A percentile compares a stretch with the other conserved stretches of the same genome.
These are phyloP conservation scores for Machimus rusticus DNA, from an alignment of 2,888 invertebrate genomes.

Conservation along the genomic window DNA sequence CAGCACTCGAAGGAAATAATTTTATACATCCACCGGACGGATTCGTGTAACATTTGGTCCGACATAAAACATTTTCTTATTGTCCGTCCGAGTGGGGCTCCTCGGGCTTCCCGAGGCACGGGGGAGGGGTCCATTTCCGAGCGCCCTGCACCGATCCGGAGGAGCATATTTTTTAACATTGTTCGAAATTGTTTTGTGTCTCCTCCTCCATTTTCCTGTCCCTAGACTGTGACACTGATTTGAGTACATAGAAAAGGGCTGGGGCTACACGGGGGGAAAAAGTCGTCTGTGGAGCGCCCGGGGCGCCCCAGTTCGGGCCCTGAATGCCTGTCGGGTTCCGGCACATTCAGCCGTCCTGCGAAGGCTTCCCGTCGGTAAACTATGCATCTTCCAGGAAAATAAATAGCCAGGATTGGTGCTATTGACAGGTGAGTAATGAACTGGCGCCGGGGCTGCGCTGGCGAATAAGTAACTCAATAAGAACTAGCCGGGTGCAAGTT, in stretches of 20 bases:
- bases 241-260: not conserved
- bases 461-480: constrained; percentile 36
- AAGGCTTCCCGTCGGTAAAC: constrained; percentile 9
- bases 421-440: constrained; percentile 43
- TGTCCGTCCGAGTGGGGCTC: not conserved
- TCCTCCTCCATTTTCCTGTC: constrained; percentile 32
- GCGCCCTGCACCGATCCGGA: not conserved
- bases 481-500: not conserved
- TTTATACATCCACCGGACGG: constrained; percentile 39
- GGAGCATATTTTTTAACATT: constrained; percentile 27
- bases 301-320: not conserved
- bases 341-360: not conserved
- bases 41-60: constrained; percentile 38
- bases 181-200: constrained; percentile 40
- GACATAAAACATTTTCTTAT: constrained; percentile 42
- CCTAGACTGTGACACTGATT: constrained; percentile 10
- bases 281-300: not conserved
- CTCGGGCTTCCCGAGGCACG: not conserved
- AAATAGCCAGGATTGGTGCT: constrained; percentile 38
- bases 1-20: constrained; percentile 40
- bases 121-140: not conserved
- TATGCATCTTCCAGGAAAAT: constrained; percentile 25
- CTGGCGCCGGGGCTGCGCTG: constrained; percentile 3
- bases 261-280: not conserved
- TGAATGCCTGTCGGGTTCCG: not conserved